A percentile compares a stretch with the other conserved stretches of the same genome.
Conservation (phyloP, 2,888 invertebrate genomes). For the Lordiphosa andalusiaca region DNA sequence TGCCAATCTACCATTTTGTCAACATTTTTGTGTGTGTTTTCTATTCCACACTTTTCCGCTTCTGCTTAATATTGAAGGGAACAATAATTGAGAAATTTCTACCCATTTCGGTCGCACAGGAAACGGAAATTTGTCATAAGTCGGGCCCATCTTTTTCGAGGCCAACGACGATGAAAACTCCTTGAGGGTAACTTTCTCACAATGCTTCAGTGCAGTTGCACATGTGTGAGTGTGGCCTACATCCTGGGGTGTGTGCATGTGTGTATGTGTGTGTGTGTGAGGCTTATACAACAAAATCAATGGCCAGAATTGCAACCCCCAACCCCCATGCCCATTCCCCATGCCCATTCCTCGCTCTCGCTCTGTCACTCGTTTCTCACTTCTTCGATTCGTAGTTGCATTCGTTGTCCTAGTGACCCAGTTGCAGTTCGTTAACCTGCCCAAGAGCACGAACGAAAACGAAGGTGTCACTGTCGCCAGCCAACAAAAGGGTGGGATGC, state of each 20-base stretch:
- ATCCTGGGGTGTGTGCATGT: slow-evolving; percentile 33
- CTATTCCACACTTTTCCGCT: no score
- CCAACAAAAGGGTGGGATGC: background rate
- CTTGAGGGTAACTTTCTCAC: slow-evolving; percentile 32
- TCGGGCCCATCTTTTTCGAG: no score
- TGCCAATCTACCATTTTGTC: no score
- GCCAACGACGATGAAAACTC: slow-evolving; percentile 25
- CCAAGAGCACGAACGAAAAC: slow-evolving; percentile 33
- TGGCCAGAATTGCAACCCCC: slow-evolving; percentile 62
- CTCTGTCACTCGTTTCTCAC: slow-evolving; percentile 26
- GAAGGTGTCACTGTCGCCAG: slow-evolving; percentile 16
- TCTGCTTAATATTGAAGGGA: no score
- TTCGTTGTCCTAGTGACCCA: slow-evolving; percentile 78
- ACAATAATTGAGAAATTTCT: background rate
- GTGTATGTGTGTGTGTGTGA: slow-evolving; percentile 6
- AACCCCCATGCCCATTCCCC: slow-evolving; percentile 9
- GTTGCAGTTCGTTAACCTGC: slow-evolving; percentile 80
- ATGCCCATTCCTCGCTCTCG: slow-evolving; percentile 6
- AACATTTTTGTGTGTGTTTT: no score
- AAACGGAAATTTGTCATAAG: no score
- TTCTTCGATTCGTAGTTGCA: slow-evolving; percentile 58
- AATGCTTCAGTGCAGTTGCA: slow-evolving; percentile 7
- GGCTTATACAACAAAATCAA: slow-evolving; percentile 68
- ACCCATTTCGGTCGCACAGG: slow-evolving; percentile 10
- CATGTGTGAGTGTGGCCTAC: slow-evolving; percentile 56